These are phyloP conservation scores for Mareca penelope DNA, from an alignment of 2,797 vertebrate genomes.

Conservation along the genomic window DNA sequence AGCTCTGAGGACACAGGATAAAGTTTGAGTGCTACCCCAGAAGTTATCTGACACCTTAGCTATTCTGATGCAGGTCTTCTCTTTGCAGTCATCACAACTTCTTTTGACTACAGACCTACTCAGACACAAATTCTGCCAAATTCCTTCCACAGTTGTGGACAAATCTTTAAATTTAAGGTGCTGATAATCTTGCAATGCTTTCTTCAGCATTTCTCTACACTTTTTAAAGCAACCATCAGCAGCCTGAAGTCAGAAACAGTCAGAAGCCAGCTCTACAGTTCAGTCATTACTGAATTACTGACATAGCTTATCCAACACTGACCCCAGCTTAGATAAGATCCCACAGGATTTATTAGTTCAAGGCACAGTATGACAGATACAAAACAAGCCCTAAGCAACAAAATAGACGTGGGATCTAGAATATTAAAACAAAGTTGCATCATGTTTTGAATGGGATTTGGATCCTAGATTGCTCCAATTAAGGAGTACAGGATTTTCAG, in stretches of 20 bases:
- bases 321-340: not conserved
- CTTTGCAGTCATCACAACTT: not conserved
- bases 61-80: not conserved
- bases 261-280: not conserved
- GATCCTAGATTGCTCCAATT: not conserved
- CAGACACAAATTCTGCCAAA: not conserved
- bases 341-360: not conserved
- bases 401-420: not conserved
- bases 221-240: not conserved
- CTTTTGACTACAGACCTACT: not conserved
- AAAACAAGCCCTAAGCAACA: not conserved
- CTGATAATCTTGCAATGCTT: not conserved
- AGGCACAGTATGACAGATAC: not conserved
- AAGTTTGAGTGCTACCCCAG: not conserved
- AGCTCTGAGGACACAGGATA: not conserved
- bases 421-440: not conserved
- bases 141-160: not conserved
- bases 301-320: not conserved
- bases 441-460: not conserved
- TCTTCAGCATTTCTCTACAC: not conserved
- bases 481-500: not conserved
- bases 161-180: not conserved
- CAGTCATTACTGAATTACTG: not conserved
- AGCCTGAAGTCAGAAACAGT: not conserved
- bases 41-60: not conserved